Conservation (phyloP, 2,888 invertebrate genomes). For the Phaonia tiefii region DNA sequence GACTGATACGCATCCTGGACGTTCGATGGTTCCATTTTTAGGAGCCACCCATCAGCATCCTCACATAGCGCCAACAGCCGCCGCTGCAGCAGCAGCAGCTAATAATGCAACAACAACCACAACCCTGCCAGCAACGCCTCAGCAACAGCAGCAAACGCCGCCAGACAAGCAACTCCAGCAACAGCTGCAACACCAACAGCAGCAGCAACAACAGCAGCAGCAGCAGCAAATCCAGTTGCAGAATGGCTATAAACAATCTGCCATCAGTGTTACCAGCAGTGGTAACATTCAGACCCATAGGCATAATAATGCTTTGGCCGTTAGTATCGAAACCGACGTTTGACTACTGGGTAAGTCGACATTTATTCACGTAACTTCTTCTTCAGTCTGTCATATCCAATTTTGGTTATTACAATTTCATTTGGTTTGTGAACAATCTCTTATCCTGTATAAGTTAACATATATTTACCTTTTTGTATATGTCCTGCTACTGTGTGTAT, state of each 20-base stretch:
- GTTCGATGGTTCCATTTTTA: conserved; percentile 80
- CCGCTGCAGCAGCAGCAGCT: conserved; percentile 71
- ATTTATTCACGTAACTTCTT: background rate
- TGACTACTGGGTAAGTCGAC: conserved; percentile 91
- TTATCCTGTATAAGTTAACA: conserved; percentile 53
- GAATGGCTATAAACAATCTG: conserved; percentile 76
- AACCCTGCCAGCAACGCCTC: conserved; percentile 67
- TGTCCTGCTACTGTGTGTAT: too few relatives aligned
- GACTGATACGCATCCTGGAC: conserved; percentile 80
- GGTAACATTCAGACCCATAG: conserved; percentile 86
- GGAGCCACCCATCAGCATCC: conserved; percentile 77
- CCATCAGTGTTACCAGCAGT: conserved; percentile 76
- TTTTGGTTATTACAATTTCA: conserved; percentile 9
- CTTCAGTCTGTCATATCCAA: background rate
- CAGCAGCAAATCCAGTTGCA: conserved; percentile 73
- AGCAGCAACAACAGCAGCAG: conserved; percentile 67
- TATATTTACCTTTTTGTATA: conserved; percentile 8
- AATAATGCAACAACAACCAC: conserved; percentile 67
- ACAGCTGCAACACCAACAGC: conserved; percentile 71
- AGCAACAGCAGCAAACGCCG: conserved; percentile 68
- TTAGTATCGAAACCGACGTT: conserved; percentile 97
- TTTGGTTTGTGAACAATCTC: conserved; percentile 55
- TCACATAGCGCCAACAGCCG: conserved; percentile 72
- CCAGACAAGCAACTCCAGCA: conserved; percentile 70
- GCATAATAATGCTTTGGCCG: conserved; percentile 91